Base-by-base conservation (phyloP, 1,140 invertebrate species). In the Cydia pomonella region DNA sequence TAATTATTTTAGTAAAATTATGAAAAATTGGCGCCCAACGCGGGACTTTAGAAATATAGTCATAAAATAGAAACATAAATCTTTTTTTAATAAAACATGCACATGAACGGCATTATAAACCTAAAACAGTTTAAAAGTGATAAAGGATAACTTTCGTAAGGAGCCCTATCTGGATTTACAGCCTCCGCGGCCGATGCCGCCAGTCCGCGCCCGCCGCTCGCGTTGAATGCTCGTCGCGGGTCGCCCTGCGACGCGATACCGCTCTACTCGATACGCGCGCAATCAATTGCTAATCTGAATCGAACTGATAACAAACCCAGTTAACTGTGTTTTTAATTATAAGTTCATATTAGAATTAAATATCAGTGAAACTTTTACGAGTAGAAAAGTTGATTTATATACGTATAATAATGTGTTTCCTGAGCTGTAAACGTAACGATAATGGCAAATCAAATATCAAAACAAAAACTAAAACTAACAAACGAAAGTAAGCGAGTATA, bases 201-300 rank as follows among this genome's bases (percentile, higher is more conserved):
- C 64, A 69, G 64, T 69, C 64, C 64, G 64, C 64, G 64, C 7
- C 64, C n/a, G 27, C 27, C 64, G 27, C 29, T 38, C 27, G 64
- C 33, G 33, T 12, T 23, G 29, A n/a, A 1, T 33, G 64, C 64
- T 7, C 64, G 64, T 23, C 6, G 16, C 16, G 64, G 6, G 33
- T 18, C 16, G 27, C 27, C n/a, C 64, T 16, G 27, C 6, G 6
- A 7, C 64, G 64, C 29, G 13, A 69, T 16, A 38, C 62, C 23
- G 2, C 41, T 16, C 53, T 21, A 59, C 53, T 59, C 53, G 21
- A 59, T 23, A 59, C 21, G 7, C 53, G 21, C 18, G 53, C 53
- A 10, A 10, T 7, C n/a, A 18, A 18, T 18, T 18, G 18, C 21
- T 21, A 18, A 53, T 44, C 41, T 10, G 50, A 18, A 53, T 18